A percentile compares a stretch with the other conserved stretches of the same genome.
Evolutionary conservation across 1,140 invertebrate genomes (phyloP).

Genomic region (Pseudomyrmex flavicornis): DNA sequence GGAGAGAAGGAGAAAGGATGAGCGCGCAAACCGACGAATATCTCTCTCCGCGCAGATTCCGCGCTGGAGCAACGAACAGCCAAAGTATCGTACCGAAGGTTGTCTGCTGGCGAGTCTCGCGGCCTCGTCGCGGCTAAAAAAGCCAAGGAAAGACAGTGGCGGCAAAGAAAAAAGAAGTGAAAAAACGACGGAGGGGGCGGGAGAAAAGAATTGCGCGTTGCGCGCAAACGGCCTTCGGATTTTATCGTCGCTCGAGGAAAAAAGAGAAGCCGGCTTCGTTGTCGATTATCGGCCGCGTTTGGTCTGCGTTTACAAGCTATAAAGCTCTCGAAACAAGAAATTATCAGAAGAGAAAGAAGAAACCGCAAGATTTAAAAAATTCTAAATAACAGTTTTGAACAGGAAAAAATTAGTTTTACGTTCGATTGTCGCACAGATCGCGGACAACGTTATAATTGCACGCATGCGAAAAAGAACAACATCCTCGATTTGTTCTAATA

Average conservation of each 20-base stretch:
- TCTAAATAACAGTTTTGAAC: too few relatives aligned
- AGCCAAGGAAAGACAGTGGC: conserved; percentile 74
- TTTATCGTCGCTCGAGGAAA: conserved; percentile 66
- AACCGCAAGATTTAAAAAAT: neutral
- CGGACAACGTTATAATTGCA: neutral
- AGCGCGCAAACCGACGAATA: conserved; percentile 67
- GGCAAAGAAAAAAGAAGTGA: conserved; percentile 47
- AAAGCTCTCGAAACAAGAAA: neutral
- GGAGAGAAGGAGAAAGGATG: conserved; percentile 50
- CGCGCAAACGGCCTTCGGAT: conserved; percentile 67
- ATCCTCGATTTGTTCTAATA: conserved; percentile 37
- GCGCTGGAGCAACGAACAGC: conserved; percentile 72
- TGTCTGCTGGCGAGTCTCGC: conserved; percentile 80
- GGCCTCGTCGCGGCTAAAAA: conserved; percentile 78
- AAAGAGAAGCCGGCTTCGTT: conserved; percentile 18
- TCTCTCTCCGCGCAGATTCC: conserved; percentile 67
- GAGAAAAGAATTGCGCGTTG: conserved; percentile 73
- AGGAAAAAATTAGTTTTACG: neutral
- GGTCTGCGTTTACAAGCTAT: neutral
- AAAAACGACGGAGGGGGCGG: conserved; percentile 66
- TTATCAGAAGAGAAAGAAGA: neutral
- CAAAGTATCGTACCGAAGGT: conserved; percentile 80
- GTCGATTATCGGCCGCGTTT: conserved; percentile 39
- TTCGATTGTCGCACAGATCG: neutral
- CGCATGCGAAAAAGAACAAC: neutral